A percentile compares a stretch with the other conserved stretches of the same genome.
phyloP scores from a whole-genome alignment of 92 coral and sea anemone genomes.

The Pocillopora meandrina region DNA sequence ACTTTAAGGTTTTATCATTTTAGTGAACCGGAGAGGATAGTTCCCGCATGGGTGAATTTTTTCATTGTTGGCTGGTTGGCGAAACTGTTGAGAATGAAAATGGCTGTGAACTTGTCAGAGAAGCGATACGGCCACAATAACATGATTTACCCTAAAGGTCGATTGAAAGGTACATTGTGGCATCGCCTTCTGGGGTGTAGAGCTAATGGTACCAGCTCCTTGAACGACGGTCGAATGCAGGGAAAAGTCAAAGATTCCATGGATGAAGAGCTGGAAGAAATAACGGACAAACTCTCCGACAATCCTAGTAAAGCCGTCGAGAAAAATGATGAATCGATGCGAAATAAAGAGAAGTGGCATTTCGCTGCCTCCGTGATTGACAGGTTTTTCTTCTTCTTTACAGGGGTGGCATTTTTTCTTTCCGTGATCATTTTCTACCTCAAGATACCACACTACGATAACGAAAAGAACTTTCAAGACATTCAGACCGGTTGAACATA shows the following conservation, averaged over 20 bases:
- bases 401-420: constrained; percentile 58
- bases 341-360: constrained; percentile 74
- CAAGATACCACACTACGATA: constrained; percentile 71
- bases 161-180: neutral
- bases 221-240: constrained; percentile 16
- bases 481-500: neutral
- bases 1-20: constrained; percentile 81
- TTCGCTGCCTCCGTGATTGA: constrained; percentile 91
- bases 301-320: constrained; percentile 41
- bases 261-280: constrained; percentile 64
- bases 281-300: constrained; percentile 58
- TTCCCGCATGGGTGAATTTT: constrained; percentile 64
- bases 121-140: neutral
- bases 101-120: neutral
- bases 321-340: constrained; percentile 34
- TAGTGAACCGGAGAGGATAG: constrained; percentile 64
- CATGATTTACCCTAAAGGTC: neutral
- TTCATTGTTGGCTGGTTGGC: constrained; percentile 67
- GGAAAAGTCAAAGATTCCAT: constrained; percentile 24
- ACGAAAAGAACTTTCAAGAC: neutral
- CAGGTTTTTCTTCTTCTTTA: constrained; percentile 69
- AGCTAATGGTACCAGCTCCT: neutral
- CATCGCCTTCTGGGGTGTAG: neutral
- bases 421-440: constrained; percentile 75
- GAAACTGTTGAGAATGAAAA: constrained; percentile 52